Conservation (phyloP, 2,113 vertebrate species). For the Podarcis raffonei region DNA sequence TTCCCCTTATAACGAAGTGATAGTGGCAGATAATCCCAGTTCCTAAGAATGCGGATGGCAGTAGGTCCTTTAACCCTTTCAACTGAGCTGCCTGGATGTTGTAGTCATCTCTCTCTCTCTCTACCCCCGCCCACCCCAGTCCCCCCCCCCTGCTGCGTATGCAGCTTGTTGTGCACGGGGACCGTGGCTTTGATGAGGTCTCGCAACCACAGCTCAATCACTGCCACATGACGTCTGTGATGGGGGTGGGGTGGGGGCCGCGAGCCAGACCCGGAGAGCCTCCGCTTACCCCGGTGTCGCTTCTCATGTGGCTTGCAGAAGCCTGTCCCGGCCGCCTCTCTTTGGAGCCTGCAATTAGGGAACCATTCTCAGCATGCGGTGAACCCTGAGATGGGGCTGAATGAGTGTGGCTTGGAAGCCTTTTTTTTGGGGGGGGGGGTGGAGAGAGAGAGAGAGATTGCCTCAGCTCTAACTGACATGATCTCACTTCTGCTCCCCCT, state of each 20-base stretch:
- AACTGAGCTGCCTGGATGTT: not conserved
- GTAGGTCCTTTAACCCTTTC: constrained; percentile 30
- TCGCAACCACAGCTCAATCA: constrained; percentile 36
- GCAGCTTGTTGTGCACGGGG: not conserved
- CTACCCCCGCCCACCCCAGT: not conserved
- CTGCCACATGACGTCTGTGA: constrained; percentile 39
- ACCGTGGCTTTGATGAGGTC: constrained; percentile 34
- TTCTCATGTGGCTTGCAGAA: constrained; percentile 44
- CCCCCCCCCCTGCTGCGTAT: not conserved
- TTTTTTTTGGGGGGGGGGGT: not conserved
- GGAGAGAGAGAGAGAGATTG: not conserved
- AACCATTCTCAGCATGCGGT: constrained; percentile 33
- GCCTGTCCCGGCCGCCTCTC: constrained; percentile 29
- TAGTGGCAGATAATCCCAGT: too few relatives aligned
- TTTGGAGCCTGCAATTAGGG: constrained; percentile 46
- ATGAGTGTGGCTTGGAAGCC: not conserved
- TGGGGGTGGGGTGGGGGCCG: constrained; percentile 41
- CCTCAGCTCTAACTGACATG: not conserved
- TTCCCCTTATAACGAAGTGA: too few relatives aligned
- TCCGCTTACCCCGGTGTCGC: constrained; percentile 22
- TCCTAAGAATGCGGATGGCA: not conserved
- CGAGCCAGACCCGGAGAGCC: constrained; percentile 10
- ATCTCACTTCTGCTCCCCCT: not conserved
- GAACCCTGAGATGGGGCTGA: constrained; percentile 5
- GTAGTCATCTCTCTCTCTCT: not conserved